These are phyloP conservation scores for Argopecten irradians DNA, from an alignment of 1,140 invertebrate species.

Conservation along the genomic window DNA sequence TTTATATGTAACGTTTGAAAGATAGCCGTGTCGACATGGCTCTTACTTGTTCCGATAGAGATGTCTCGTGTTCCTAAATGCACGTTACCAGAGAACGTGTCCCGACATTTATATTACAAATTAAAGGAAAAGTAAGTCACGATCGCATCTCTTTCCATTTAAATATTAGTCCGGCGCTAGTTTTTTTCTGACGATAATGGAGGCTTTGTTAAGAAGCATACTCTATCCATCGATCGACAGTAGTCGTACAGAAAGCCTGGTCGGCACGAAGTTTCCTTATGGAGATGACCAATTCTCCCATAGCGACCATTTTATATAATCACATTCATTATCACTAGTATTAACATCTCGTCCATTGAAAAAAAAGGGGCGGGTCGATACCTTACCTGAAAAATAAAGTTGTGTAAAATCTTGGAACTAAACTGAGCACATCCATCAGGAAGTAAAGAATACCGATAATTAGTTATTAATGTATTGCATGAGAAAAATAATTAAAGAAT, in stretches of 20 bases:
- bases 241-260: background rate
- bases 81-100: background rate
- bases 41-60: background rate
- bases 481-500: no score
- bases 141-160: slow-evolving; percentile 15
- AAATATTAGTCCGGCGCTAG: slow-evolving; percentile 22
- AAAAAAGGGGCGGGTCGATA: background rate
- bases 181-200: background rate
- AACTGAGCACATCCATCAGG: no score
- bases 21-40: background rate
- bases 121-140: slow-evolving; percentile 18
- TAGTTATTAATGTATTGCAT: no score
- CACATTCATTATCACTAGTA: background rate
- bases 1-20: slow-evolving; percentile 14
- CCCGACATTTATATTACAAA: slow-evolving; percentile 18
- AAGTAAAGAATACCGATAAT: no score
- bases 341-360: background rate
- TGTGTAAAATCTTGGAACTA: no score
- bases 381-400: no score
- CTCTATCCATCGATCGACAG: background rate
- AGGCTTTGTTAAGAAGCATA: slow-evolving; percentile 7
- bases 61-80: background rate
- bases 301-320: background rate
- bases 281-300: background rate
- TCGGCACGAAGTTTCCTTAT: background rate